Evolutionary conservation across 2,113 vertebrate genomes (phyloP).

Genomic region (Nycticryphes semicollaris): DNA sequence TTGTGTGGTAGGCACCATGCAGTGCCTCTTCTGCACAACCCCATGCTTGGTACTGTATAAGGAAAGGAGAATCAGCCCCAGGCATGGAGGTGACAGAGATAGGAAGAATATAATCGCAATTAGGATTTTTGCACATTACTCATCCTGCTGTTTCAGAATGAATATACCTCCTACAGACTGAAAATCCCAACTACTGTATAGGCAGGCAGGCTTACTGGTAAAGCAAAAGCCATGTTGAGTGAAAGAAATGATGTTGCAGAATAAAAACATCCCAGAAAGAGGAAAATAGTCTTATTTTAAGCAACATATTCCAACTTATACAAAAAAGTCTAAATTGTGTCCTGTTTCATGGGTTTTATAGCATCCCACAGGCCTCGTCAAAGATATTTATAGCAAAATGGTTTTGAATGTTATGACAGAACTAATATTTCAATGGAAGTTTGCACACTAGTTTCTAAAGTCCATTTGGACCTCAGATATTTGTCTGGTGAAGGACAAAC

Average conservation of each 20-base stretch:
- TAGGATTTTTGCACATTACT: background rate
- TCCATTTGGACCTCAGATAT: background rate
- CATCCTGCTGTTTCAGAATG: background rate
- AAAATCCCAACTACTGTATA: background rate
- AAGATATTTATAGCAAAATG: background rate
- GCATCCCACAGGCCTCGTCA: background rate
- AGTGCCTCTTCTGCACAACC: background rate
- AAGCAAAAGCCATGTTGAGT: background rate
- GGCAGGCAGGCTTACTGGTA: background rate
- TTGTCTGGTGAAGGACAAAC: background rate
- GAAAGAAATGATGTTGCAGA: background rate
- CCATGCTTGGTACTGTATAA: rapidly evolving
- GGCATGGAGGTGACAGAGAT: background rate
- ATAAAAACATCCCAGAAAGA: background rate
- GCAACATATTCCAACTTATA: background rate
- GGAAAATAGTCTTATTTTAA: background rate
- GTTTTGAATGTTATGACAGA: background rate
- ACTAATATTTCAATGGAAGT: background rate
- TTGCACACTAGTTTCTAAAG: background rate
- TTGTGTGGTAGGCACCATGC: background rate
- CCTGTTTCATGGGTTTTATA: background rate
- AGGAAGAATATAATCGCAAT: background rate
- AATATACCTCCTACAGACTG: background rate
- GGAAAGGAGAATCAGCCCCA: background rate
- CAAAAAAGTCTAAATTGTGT: background rate